Conservation (phyloP, 2,888 invertebrate species). For the Ctena decussata region DNA sequence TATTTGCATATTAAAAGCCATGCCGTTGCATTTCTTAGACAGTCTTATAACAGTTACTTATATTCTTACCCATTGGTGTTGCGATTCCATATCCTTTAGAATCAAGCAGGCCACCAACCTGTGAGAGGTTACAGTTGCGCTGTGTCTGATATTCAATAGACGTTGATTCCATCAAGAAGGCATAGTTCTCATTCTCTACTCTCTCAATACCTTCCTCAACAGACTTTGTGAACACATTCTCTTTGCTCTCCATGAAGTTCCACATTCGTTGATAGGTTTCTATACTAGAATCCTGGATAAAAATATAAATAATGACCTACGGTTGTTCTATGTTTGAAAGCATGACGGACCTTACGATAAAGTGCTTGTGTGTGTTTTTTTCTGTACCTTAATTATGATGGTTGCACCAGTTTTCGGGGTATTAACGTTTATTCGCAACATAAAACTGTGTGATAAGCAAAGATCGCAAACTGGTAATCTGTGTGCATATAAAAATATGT, state of each 20-base stretch:
- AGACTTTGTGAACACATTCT: slow-evolving; percentile 94
- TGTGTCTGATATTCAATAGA: slow-evolving; percentile 97
- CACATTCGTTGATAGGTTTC: slow-evolving; percentile 94
- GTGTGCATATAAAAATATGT: no score
- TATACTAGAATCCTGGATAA: slow-evolving; percentile 91
- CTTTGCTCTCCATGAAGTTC: slow-evolving; percentile 91
- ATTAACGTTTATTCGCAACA: no score
- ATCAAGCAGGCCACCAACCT: slow-evolving; percentile 96
- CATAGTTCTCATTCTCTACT: slow-evolving; percentile 95
- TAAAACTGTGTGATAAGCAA: no score
- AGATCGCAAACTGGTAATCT: no score
- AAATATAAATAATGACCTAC: background rate
- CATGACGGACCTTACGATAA: no score
- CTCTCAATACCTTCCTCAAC: slow-evolving; percentile 96
- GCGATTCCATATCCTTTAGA: slow-evolving; percentile 98
- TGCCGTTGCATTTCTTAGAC: no score
- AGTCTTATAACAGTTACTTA: no score
- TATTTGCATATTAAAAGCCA: no score
- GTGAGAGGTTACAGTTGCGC: slow-evolving; percentile 98
- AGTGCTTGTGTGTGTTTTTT: no score
- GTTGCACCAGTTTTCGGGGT: no score
- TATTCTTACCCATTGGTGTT: slow-evolving; percentile 94
- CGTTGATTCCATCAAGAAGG: slow-evolving; percentile 99
- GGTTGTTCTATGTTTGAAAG: no score
- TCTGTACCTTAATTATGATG: no score